Evolutionary conservation across 2,888 invertebrate genomes (phyloP).

Genomic region (Aleiodes leptofemur): DNA sequence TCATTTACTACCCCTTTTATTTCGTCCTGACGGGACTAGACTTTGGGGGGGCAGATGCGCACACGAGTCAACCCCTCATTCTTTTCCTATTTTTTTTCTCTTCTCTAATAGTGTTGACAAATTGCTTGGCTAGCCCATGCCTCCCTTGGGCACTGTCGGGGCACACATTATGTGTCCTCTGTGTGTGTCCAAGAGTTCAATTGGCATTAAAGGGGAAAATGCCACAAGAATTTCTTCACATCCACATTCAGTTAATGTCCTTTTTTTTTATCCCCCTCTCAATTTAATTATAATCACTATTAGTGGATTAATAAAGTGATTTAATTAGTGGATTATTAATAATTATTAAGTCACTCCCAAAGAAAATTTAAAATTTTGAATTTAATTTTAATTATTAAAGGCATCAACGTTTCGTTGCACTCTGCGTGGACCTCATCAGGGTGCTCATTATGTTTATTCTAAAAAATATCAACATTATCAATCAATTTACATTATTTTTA

Average conservation of each 20-base stretch:
- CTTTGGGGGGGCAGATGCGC: constrained; percentile 71
- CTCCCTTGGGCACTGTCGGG: constrained; percentile 64
- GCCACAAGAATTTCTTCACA: constrained; percentile 6
- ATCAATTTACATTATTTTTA: too few species aligned
- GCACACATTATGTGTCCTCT: constrained; percentile 50
- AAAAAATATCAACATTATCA: too few species aligned
- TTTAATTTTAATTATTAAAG: too few species aligned
- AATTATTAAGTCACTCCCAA: too few species aligned
- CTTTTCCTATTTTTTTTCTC: constrained; percentile 39
- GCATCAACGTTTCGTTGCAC: too few species aligned
- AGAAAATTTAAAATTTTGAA: too few species aligned
- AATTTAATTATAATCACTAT: constrained; percentile 10
- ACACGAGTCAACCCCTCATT: constrained; percentile 71
- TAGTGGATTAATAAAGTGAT: too few species aligned
- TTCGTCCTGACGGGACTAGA: constrained; percentile 54
- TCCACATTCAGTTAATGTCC: constrained; percentile 1
- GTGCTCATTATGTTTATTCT: too few species aligned
- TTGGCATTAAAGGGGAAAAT: constrained; percentile 20
- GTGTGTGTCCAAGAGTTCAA: constrained; percentile 40
- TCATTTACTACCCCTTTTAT: constrained; percentile 74
- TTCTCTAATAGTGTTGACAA: constrained; percentile 74
- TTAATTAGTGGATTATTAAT: too few species aligned
- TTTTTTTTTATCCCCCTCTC: background rate
- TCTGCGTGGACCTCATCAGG: too few species aligned
- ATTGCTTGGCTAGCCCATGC: constrained; percentile 74